These are phyloP conservation scores for Tethya wilhelma DNA, from an alignment of 37 sponge, comb jelly and placozoan genomes.

Conservation along the genomic window DNA sequence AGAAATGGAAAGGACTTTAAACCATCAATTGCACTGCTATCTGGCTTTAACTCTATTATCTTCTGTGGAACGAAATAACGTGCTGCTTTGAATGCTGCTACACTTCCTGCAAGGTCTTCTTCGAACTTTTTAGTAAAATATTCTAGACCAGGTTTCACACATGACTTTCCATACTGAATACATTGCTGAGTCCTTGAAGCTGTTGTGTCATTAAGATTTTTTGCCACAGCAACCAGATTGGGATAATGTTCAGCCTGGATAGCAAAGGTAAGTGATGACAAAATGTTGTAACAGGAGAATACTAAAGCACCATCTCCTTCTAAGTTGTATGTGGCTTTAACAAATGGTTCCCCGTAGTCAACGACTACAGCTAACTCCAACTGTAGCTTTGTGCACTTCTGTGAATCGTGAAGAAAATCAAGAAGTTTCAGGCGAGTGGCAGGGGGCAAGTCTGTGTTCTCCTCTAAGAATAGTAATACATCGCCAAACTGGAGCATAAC, in stretches of 20 bases:
- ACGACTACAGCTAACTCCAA: constrained; percentile 16
- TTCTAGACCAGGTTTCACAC: too few species aligned
- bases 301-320: constrained; percentile 50
- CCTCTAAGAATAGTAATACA: constrained; percentile 17
- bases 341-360: constrained; percentile 41
- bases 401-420: constrained; percentile 12
- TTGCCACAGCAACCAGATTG: constrained; percentile 34
- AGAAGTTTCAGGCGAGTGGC: constrained; percentile 28
- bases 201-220: too few species aligned
- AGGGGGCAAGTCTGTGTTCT: constrained; percentile 15
- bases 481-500: constrained; percentile 52
- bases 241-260: constrained; percentile 28
- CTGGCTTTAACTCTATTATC: too few species aligned
- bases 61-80: too few species aligned
- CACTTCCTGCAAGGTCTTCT: too few species aligned
- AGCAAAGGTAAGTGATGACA: neutral
- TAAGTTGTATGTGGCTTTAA: constrained; percentile 19
- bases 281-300: constrained; percentile 15
- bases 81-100: too few species aligned
- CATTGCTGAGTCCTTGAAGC: too few species aligned
- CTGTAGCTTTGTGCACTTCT: constrained; percentile 11
- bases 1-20: neutral
- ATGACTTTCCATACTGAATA: too few species aligned
- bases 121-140: too few species aligned
- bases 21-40: too few species aligned